Evolutionary conservation across 2,113 vertebrate genomes (phyloP), one percentile per base, ranked within the genome.

Genomic region (Leptobrachium ailaonicum): DNA sequence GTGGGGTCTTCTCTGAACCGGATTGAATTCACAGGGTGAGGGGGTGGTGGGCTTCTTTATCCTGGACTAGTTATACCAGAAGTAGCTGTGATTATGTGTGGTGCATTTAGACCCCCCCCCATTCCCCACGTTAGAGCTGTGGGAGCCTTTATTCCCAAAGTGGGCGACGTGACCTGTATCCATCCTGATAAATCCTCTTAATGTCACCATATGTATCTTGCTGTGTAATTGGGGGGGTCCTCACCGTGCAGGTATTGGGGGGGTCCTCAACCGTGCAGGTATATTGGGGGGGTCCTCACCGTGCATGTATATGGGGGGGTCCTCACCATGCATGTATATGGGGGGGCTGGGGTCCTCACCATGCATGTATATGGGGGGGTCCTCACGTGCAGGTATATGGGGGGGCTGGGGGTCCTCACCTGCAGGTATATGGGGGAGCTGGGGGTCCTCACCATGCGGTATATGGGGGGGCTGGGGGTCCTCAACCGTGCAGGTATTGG

Each of bases 261-360:
- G 69, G 7, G 70, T 58, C 4, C 47, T 50, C 20, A 32, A n/a
- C 20, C 20, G 20, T 32, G 20, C 20, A 32, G 20, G 20, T 32
- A 8, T 50, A 8, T 50, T 0, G 20, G 4, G 47, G 47, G 47
- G 47, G 47, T 50, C 47, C 47, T 58, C 2, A 2, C 71, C 20
- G 4, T 6, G 6, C 0, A 75, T 58, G 44, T 1, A 44, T 2
- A 32, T 44, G 32, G 54, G 68, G 82, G 60, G 45, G 3, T 8
- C 8, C n/a, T n/a, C n/a, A 8, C 45, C 45, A 47, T 47, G 45
- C 45, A 47, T 3, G 45, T 47, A 47, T 47, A 87, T 94, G 0
- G 95, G 97, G 88, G 97, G 98, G 88, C 98, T 44, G 45, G 45
- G 45, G 45, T 47, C 45, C 45, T 47, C 45, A 47, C 45, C 45